Evolutionary conservation across 2,113 vertebrate genomes (phyloP).

Genomic region (Takifugu flavidus): DNA sequence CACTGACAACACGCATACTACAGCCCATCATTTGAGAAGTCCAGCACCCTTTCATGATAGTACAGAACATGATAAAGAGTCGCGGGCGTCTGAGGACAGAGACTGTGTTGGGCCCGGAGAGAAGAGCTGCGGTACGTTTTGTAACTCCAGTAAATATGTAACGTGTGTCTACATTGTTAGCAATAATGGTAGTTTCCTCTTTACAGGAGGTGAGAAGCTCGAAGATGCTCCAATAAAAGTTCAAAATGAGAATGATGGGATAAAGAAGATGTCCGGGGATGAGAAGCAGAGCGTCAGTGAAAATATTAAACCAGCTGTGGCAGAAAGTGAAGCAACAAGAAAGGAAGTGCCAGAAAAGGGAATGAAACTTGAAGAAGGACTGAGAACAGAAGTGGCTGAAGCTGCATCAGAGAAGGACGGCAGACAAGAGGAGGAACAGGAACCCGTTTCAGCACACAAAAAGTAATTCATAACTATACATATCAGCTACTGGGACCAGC

Average conservation of each 20-base stretch:
- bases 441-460: constrained; percentile 23
- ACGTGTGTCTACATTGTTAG: neutral
- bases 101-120: constrained; percentile 10
- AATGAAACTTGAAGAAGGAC: constrained; percentile 39
- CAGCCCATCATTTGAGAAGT: constrained; percentile 26
- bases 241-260: constrained; percentile 12
- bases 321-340: constrained; percentile 2
- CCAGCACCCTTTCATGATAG: constrained; percentile 23
- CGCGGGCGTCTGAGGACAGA: constrained; percentile 28
- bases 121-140: constrained; percentile 37
- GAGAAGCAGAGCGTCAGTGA: constrained; percentile 17
- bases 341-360: constrained; percentile 27
- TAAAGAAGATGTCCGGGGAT: constrained; percentile 5
- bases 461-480: constrained; percentile 42
- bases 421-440: constrained; percentile 33
- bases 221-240: constrained; percentile 18
- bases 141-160: neutral
- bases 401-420: constrained; percentile 23
- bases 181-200: constrained; percentile 5
- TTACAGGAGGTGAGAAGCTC: constrained; percentile 16
- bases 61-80: constrained; percentile 21
- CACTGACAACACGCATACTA: constrained; percentile 29
- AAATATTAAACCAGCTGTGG: constrained; percentile 20
- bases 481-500: constrained; percentile 59
- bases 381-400: constrained; percentile 17